phyloP scores from a whole-genome alignment of 2,888 invertebrate species.

The Julus scandinavius region DNA sequence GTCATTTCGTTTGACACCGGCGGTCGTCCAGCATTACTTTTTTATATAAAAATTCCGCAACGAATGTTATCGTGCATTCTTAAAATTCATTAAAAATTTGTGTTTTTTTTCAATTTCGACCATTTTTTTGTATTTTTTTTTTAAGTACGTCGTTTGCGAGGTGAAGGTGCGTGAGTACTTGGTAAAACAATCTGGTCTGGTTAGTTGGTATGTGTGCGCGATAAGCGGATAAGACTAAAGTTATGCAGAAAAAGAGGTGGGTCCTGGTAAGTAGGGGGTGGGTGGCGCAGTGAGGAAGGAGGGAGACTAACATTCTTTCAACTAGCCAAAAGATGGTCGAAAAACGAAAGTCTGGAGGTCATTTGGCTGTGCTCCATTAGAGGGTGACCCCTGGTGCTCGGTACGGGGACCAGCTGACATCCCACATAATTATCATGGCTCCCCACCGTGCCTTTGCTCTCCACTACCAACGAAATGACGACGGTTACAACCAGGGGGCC shows the following conservation, averaged over 20 bases:
- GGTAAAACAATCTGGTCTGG: constrained; percentile 42
- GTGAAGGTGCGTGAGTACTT: constrained; percentile 39
- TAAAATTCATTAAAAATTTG: constrained; percentile 27
- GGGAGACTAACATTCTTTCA: constrained; percentile 42
- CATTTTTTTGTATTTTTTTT: neutral
- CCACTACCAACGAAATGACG: constrained; percentile 31
- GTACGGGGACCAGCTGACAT: constrained; percentile 51
- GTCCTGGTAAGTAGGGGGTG: constrained; percentile 40
- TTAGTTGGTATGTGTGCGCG: constrained; percentile 30
- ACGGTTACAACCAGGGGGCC: constrained; percentile 26
- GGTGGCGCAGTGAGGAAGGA: constrained; percentile 35
- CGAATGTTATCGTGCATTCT: constrained; percentile 42
- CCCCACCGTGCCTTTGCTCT: constrained; percentile 5
- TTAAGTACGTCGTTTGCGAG: constrained; percentile 10
- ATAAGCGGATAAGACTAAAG: constrained; percentile 34
- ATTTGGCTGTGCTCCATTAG: constrained; percentile 45
- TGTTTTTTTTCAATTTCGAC: neutral
- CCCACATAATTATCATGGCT: constrained; percentile 43
- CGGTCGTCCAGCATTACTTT: constrained; percentile 43
- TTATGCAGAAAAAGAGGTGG: constrained; percentile 41
- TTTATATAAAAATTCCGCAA: constrained; percentile 39
- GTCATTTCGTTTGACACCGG: constrained; percentile 50
- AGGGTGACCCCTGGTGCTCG: constrained; percentile 48
- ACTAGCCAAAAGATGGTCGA: neutral
- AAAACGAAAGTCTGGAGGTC: constrained; percentile 47